Conservation (phyloP, 2,888 invertebrate genomes). For the Cerastis leucographa region DNA sequence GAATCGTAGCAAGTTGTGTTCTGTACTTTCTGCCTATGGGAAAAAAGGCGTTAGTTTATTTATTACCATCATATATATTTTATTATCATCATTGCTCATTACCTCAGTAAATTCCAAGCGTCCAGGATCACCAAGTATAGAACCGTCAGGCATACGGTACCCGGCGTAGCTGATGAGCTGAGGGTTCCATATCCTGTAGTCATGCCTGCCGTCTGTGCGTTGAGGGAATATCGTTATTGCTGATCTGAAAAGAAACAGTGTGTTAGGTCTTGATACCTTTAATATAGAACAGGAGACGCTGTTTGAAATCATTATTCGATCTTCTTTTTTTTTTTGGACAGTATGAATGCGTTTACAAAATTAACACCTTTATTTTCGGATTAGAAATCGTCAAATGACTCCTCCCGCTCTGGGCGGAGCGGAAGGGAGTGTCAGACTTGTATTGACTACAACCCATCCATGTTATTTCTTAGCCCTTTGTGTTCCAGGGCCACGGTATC, state of each 20-base stretch:
- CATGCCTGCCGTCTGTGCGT: conserved; percentile 96
- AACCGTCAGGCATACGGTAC: conserved; percentile 95
- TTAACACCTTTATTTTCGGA: too few species aligned
- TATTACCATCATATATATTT: too few species aligned
- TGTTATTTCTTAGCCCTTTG: too few species aligned
- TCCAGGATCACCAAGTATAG: conserved; percentile 95
- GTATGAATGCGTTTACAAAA: background rate
- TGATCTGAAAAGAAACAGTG: conserved; percentile 91
- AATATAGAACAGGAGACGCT: background rate
- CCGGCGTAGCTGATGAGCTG: conserved; percentile 98
- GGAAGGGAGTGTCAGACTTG: too few species aligned
- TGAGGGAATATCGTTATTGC: conserved; percentile 99
- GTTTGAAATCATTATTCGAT: background rate
- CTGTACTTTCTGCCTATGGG: background rate
- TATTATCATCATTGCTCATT: conserved; percentile 50
- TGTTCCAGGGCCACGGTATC: too few species aligned
- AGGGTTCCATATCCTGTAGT: conserved; percentile 97
- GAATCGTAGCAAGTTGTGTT: background rate
- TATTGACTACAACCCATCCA: too few species aligned
- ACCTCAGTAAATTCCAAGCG: conserved; percentile 98
- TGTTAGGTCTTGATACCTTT: background rate
- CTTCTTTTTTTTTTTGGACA: background rate
- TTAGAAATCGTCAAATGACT: too few species aligned
- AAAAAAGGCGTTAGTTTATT: background rate
- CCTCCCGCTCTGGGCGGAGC: too few species aligned